Evolutionary conservation across 2,888 invertebrate species (phyloP).

Genomic region (Venusia cambrica): DNA sequence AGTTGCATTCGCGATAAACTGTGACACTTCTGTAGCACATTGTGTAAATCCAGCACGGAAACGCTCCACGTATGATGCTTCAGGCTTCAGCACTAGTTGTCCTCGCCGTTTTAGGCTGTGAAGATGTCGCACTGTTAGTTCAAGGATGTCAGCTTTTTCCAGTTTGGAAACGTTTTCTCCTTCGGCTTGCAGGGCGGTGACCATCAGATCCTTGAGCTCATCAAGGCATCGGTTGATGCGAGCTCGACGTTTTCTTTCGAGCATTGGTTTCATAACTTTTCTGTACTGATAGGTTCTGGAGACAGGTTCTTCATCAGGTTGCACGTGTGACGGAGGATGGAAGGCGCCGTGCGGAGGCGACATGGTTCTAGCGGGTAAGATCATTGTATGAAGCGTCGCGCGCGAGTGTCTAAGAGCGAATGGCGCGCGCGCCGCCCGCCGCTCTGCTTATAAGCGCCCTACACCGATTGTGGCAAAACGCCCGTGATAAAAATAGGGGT

Average conservation of each 20-base stretch:
- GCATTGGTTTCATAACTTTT: conserved; percentile 96
- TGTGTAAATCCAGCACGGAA: conserved; percentile 93
- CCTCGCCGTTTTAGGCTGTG: conserved; percentile 90
- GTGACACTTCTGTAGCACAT: conserved; percentile 93
- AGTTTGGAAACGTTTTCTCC: conserved; percentile 93
- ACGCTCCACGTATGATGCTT: conserved; percentile 88
- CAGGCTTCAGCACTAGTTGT: conserved; percentile 77
- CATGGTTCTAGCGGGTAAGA: conserved; percentile 74
- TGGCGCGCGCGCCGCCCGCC: conserved; percentile 70
- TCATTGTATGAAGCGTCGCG: conserved; percentile 69
- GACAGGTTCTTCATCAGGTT: conserved; percentile 82
- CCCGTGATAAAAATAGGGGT: conserved; percentile 78
- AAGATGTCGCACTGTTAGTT: conserved; percentile 91
- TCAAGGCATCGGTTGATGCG: conserved; percentile 94
- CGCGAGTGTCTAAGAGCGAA: conserved; percentile 72
- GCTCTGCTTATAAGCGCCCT: conserved; percentile 72
- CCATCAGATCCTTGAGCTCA: conserved; percentile 94
- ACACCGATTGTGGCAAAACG: conserved; percentile 78
- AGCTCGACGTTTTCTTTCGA: conserved; percentile 92
- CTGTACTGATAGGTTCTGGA: conserved; percentile 95
- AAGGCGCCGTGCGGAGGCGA: conserved; percentile 76
- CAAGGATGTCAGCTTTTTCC: conserved; percentile 93
- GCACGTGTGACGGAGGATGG: conserved; percentile 67
- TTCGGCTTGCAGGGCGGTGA: conserved; percentile 91
- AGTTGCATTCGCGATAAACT: conserved; percentile 82